Evolutionary conservation across 1,140 invertebrate genomes (phyloP).

Genomic region (Eurosta solidaginis): DNA sequence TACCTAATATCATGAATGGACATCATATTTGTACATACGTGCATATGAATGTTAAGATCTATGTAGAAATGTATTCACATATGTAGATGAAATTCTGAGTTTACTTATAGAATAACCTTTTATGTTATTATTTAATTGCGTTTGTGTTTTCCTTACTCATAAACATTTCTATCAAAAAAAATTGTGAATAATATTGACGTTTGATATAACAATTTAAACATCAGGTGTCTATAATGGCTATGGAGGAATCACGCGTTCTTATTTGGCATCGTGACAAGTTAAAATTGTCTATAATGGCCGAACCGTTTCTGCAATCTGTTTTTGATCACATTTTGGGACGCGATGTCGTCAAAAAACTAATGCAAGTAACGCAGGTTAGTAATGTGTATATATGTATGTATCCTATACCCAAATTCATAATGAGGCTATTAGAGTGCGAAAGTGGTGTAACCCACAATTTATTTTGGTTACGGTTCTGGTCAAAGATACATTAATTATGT

Average conservation of each 20-base stretch:
- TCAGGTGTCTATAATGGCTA: constrained; percentile 85
- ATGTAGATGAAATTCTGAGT: not conserved
- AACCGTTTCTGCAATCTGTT: constrained; percentile 82
- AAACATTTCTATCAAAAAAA: constrained; percentile 60
- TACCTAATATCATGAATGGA: not conserved
- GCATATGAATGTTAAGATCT: too few relatives aligned
- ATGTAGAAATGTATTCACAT: not conserved
- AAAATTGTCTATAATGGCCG: constrained; percentile 80
- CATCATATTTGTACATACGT: not conserved
- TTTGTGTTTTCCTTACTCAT: not conserved
- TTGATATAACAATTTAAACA: too few relatives aligned
- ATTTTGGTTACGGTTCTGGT: too few relatives aligned
- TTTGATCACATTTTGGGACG: constrained; percentile 86
- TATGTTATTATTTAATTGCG: not conserved
- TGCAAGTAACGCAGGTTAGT: constrained; percentile 71
- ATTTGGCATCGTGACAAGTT: constrained; percentile 87
- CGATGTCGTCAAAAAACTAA: constrained; percentile 88
- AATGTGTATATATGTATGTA: not conserved
- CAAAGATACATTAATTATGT: too few relatives aligned
- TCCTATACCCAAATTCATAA: not conserved
- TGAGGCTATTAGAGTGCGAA: too few relatives aligned
- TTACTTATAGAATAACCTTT: not conserved
- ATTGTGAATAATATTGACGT: too few relatives aligned
- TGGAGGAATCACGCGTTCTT: constrained; percentile 83
- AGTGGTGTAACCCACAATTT: too few relatives aligned